Percentiles rank a stretch among this genome's conserved stretches.
These are phyloP conservation scores for Zaprionus obscuricornis DNA, from an alignment of 2,888 invertebrate genomes.

Conservation along the genomic window DNA sequence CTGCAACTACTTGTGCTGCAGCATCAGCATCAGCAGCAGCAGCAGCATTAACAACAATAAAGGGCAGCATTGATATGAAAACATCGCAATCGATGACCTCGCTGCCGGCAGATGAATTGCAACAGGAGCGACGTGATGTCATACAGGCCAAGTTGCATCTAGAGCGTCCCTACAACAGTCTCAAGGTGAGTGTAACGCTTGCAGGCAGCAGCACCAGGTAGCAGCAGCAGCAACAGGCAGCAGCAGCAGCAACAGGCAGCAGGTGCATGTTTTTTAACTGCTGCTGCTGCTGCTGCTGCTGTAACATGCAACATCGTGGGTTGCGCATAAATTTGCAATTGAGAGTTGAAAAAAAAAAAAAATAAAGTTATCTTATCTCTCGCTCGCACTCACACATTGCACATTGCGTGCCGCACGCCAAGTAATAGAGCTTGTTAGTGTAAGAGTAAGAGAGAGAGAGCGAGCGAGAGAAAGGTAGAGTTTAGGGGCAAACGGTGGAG, in stretches of 20 bases:
- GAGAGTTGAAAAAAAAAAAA: slow-evolving; percentile 28
- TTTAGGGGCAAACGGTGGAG: background rate
- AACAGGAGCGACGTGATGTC: slow-evolving; percentile 84
- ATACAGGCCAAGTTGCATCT: slow-evolving; percentile 84
- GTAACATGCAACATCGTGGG: too few species aligned
- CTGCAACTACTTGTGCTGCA: background rate
- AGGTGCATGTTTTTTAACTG: too few species aligned
- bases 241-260: background rate
- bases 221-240: background rate
- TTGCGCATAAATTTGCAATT: slow-evolving; percentile 60
- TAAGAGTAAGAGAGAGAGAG: background rate
- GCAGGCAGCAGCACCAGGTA: slow-evolving; percentile 3
- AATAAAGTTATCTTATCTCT: too few species aligned
- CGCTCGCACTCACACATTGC: slow-evolving; percentile 15
- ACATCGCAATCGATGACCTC: slow-evolving; percentile 89
- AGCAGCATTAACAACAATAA: slow-evolving; percentile 23
- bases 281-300: slow-evolving; percentile 9
- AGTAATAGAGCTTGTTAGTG: slow-evolving; percentile 34
- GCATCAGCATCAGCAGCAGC: slow-evolving; percentile 3
- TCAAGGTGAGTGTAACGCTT: slow-evolving; percentile 84
- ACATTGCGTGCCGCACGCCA: too few species aligned
- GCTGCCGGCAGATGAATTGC: slow-evolving; percentile 87
- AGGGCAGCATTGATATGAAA: slow-evolving; percentile 63
- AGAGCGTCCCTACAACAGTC: slow-evolving; percentile 92
- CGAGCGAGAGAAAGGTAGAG: background rate